phyloP scores from a whole-genome alignment of 2,797 vertebrate species.

The Threskiornis aethiopicus region DNA sequence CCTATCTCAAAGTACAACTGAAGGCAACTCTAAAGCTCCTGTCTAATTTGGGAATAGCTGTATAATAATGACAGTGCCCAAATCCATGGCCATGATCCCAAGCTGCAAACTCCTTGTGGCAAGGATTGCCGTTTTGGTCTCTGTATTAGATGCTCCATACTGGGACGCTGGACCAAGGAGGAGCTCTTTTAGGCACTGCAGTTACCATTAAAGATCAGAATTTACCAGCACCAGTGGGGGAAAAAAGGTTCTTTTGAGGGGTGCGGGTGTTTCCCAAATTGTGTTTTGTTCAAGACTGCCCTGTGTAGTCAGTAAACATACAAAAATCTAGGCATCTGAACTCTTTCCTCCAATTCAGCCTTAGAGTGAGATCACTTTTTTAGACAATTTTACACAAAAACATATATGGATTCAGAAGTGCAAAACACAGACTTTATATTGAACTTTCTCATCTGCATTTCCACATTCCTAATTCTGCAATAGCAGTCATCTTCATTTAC shows the following conservation, averaged over 20 bases:
- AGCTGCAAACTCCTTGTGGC: background rate
- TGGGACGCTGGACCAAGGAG: background rate
- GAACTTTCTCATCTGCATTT: background rate
- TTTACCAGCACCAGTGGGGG: background rate
- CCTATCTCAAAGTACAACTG: background rate
- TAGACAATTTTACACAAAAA: background rate
- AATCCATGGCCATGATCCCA: background rate
- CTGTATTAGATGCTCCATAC: background rate
- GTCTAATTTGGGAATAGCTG: background rate
- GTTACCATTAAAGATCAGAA: background rate
- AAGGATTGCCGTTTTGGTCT: background rate
- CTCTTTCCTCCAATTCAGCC: background rate
- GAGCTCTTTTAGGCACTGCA: background rate
- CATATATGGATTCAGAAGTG: background rate
- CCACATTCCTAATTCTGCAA: background rate
- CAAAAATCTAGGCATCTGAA: background rate
- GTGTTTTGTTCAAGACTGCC: background rate
- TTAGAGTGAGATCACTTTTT: background rate
- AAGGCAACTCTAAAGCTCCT: background rate
- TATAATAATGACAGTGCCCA: background rate
- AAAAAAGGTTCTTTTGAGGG: background rate
- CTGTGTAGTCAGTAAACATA: rapidly evolving
- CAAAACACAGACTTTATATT: background rate
- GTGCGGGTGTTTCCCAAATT: background rate
- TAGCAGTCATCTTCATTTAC: background rate